Evolutionary conservation across 2,888 invertebrate species (phyloP).

Genomic region (Watsonalla binaria): DNA sequence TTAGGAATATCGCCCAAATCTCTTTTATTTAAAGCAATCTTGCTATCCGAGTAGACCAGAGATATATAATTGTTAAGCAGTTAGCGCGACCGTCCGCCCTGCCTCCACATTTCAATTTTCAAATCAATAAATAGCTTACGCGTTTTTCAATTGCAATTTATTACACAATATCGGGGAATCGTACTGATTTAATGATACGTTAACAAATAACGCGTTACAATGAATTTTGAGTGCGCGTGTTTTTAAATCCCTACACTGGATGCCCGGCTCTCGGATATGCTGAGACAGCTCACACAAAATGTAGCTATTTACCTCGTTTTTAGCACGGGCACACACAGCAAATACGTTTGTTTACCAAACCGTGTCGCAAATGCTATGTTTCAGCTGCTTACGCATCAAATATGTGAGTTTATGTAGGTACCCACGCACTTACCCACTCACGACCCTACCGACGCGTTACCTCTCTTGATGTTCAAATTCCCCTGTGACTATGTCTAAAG

Average conservation of each 20-base stretch:
- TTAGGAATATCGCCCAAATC: too few relatives aligned
- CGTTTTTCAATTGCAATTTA: background rate
- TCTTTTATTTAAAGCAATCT: slow-evolving; percentile 11
- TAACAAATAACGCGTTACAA: slow-evolving; percentile 28
- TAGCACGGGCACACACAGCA: slow-evolving; percentile 29
- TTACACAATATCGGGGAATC: background rate
- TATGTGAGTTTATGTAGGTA: background rate
- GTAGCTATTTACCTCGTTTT: slow-evolving; percentile 41
- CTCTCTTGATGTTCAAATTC: background rate
- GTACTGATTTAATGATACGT: background rate
- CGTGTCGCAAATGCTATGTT: slow-evolving; percentile 9
- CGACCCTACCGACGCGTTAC: background rate
- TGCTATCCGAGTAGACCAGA: slow-evolving; percentile 2
- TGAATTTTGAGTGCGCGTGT: slow-evolving; percentile 41
- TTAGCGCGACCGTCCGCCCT: slow-evolving; percentile 9
- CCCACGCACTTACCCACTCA: background rate
- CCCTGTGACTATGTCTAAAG: background rate
- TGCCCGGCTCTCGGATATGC: slow-evolving; percentile 26
- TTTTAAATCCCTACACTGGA: slow-evolving; percentile 32
- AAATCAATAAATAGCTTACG: slow-evolving; percentile 1
- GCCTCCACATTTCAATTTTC: background rate
- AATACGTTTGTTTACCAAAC: slow-evolving; percentile 25
- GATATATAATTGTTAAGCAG: slow-evolving; percentile 1
- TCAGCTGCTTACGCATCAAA: slow-evolving; percentile 1
- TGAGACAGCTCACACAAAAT: slow-evolving; percentile 56